Conservation (phyloP, 2,797 vertebrate species). For the Ptychadena robeensis region DNA sequence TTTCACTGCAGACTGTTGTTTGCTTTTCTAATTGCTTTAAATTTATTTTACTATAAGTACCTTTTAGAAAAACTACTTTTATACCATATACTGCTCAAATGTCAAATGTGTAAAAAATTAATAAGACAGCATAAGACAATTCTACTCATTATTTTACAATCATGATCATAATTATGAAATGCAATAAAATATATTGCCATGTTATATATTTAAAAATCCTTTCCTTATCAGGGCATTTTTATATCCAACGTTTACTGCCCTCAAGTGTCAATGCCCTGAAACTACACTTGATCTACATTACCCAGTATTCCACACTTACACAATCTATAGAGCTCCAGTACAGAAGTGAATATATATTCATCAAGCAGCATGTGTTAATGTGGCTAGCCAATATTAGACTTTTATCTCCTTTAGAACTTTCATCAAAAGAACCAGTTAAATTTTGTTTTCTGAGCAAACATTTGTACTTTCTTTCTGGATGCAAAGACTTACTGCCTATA, state of each 20-base stretch:
- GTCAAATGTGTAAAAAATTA: too few relatives aligned
- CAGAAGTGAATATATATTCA: neutral
- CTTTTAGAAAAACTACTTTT: too few relatives aligned
- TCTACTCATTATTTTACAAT: neutral
- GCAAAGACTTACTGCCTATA: slow-evolving; percentile 2
- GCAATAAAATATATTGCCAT: too few relatives aligned
- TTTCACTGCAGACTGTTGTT: too few relatives aligned
- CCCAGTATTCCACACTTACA: neutral
- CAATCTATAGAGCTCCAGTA: neutral
- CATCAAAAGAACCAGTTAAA: neutral
- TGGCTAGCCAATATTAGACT: slow-evolving; percentile 17
- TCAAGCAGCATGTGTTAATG: slow-evolving; percentile 7
- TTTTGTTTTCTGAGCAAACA: slow-evolving; percentile 33
- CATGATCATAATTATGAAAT: neutral
- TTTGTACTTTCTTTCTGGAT: slow-evolving; percentile 19
- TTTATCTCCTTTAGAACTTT: slow-evolving; percentile 18
- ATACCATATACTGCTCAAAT: too few relatives aligned
- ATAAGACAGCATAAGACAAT: neutral
- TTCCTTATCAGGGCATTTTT: neutral
- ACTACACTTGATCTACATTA: slow-evolving; percentile 2
- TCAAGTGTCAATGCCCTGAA: slow-evolving; percentile 3
- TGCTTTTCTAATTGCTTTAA: too few relatives aligned
- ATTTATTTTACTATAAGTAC: too few relatives aligned
- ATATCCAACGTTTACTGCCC: slow-evolving; percentile 24
- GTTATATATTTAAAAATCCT: too few relatives aligned